Evolutionary conservation across 2,797 vertebrate genomes (phyloP).

Genomic region (Erithacus rubecula): DNA sequence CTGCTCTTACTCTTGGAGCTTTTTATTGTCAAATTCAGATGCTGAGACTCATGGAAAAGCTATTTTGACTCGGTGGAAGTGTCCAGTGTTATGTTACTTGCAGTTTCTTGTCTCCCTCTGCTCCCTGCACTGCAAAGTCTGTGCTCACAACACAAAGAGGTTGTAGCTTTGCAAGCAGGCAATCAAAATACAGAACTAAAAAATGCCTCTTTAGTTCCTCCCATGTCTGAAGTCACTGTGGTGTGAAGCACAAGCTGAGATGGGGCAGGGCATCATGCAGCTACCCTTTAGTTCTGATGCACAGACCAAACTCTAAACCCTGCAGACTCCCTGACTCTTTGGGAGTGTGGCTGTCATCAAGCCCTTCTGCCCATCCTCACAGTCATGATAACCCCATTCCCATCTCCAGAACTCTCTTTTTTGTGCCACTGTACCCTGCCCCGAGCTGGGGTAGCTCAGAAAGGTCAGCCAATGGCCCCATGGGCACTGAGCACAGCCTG

Average conservation of each 20-base stretch:
- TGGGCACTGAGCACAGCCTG: not conserved
- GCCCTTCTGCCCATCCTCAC: not conserved
- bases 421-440: not conserved
- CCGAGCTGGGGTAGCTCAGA: not conserved
- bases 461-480: not conserved
- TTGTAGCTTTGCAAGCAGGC: not conserved
- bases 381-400: not conserved
- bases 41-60: not conserved
- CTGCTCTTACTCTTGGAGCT: not conserved
- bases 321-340: not conserved
- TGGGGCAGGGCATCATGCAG: not conserved
- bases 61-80: not conserved
- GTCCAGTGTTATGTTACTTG: not conserved
- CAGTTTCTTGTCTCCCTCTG: not conserved
- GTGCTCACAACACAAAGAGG: not conserved
- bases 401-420: not conserved
- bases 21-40: not conserved
- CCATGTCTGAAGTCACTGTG: not conserved
- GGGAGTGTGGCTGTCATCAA: not conserved
- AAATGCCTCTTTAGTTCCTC: not conserved
- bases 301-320: not conserved
- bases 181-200: not conserved
- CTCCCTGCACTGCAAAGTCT: not conserved
- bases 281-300: accelerated
- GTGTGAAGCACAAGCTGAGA: not conserved